Evolutionary conservation across 2,888 invertebrate species (phyloP).

Genomic region (Pristionchus maxplancki): DNA sequence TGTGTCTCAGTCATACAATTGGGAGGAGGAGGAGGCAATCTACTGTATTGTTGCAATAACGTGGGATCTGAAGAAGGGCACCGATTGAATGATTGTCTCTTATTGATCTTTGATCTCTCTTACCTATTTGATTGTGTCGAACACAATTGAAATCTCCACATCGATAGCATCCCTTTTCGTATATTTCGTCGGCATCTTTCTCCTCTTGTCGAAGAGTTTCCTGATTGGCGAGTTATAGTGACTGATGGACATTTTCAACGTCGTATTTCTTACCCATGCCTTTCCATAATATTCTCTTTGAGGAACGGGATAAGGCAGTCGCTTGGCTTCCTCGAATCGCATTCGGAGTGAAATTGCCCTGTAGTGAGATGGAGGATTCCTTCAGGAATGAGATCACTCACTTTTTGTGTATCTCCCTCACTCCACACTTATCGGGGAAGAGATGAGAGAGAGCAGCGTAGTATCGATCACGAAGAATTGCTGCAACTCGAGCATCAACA

Average conservation of each 20-base stretch:
- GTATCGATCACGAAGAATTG: not conserved
- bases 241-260: not conserved
- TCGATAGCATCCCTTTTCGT: not conserved
- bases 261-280: not conserved
- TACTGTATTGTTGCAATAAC: not conserved
- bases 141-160: not conserved
- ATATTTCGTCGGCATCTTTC: not conserved
- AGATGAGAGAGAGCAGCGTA: not conserved
- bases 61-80: not conserved
- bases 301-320: not conserved
- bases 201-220: not conserved
- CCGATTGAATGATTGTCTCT: not conserved
- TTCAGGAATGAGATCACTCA: not conserved
- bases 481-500: too few relatives aligned
- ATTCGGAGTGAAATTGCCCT: not conserved
- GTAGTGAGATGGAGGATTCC: not conserved
- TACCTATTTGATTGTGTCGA: not conserved
- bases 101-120: not conserved
- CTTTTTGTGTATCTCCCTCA: not conserved
- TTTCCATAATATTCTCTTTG: not conserved
- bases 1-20: too few relatives aligned
- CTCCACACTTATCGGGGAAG: constrained; percentile 38
- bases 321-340: not conserved
- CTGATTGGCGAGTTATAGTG: not conserved
- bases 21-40: not conserved